Base-by-base conservation (phyloP, 2,113 vertebrate species). In the Ardeotis arabs region DNA sequence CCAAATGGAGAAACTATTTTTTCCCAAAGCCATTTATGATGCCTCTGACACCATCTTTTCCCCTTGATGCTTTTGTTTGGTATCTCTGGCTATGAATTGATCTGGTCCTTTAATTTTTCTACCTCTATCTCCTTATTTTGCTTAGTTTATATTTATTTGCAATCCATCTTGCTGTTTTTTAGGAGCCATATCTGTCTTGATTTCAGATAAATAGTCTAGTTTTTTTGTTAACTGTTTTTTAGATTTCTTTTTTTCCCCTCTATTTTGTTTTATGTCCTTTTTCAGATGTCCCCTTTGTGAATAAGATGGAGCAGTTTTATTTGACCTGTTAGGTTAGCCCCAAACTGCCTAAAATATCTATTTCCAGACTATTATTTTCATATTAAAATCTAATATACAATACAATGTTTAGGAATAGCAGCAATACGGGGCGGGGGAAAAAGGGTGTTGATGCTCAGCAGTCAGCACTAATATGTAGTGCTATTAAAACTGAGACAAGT, bases 261-360 rank as follows among this genome's bases (percentile, higher is more conserved):
- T 22, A 13, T 63, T 89, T 45, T 53, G 10, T 50, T 77, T 64
- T 41, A 12, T 37, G 21, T 11, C 13, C 2, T 52, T 80, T 76
- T 63, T 53, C 35, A 45, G 1, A 17, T 1, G 0, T 66, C 8
- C 4, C 3, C 6, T 49, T 5, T 22, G 16, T 62, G 19, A 89
- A n/a, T 53, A 86, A 78, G 21, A 73, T 27, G 6, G 3, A 8
- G 6, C 18, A 45, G 5, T 15, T 64, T 91, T 44, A 45, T 69
- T 73, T 92, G 31, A 45, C 18, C 21, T 35, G 7, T 56, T 53
- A 27, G 14, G 62, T 27, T 66, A 83, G 10, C 11, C 8, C 8
- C 33, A 56, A 83, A 49, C 23, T 66, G 13, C 24, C 53, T 55
- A 87, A 90, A 87, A 70, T 41, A 64, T 5, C 7, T 50, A 44